These are phyloP conservation scores for Falco biarmicus DNA, from an alignment of 2,797 vertebrate genomes.

Conservation along the genomic window DNA sequence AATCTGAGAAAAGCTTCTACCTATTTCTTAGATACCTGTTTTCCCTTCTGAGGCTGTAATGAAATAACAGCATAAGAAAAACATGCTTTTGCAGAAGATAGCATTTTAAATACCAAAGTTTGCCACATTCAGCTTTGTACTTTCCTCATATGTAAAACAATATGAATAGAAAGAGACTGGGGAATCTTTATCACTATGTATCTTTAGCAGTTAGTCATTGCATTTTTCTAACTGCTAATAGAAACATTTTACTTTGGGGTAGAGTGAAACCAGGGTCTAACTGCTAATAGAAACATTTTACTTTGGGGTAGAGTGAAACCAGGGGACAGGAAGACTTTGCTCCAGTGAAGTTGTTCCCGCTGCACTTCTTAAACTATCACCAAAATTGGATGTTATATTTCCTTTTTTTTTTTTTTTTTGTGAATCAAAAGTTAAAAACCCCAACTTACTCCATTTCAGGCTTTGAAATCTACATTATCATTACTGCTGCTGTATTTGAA, in stretches of 20 bases:
- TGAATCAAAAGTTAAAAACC: not conserved
- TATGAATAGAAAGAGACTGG: not conserved
- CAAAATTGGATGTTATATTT: not conserved
- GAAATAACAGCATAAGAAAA: not conserved
- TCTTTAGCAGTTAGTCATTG: not conserved
- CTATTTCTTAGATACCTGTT: not conserved
- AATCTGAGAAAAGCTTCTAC: not conserved
- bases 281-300: too few species aligned
- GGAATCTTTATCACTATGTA: not conserved
- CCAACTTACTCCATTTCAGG: not conserved
- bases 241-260: not conserved
- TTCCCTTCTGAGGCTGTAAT: not conserved
- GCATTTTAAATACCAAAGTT: not conserved
- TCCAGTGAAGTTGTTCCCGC: not conserved
- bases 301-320: not conserved
- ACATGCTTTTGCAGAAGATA: not conserved
- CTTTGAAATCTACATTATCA: not conserved
- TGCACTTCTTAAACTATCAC: not conserved
- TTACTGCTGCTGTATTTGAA: not conserved
- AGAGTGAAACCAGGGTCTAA: not conserved
- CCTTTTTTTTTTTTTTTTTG: not conserved
- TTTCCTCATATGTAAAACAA: not conserved
- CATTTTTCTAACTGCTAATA: not conserved
- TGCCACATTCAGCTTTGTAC: not conserved
- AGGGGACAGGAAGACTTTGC: not conserved